Conservation (phyloP, 2,797 vertebrate genomes). For the Pangasius sanitwongsei region DNA sequence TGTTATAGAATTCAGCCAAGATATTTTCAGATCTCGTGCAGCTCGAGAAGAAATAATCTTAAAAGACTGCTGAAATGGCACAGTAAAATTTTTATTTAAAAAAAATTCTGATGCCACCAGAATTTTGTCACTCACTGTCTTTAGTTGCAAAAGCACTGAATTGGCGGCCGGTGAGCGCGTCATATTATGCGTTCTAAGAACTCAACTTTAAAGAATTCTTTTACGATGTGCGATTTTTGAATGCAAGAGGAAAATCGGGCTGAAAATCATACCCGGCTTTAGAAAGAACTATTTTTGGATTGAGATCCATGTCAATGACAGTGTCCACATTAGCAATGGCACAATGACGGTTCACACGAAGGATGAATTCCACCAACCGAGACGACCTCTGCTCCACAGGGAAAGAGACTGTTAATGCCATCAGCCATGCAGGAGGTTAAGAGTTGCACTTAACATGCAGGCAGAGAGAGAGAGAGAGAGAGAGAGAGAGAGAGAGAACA, state of each 20-base stretch:
- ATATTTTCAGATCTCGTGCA: background rate
- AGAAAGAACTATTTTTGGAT: background rate
- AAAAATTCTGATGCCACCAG: background rate
- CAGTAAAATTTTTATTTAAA: too few species aligned
- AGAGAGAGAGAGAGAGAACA: background rate
- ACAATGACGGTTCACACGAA: constrained; percentile 30
- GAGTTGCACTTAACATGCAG: constrained; percentile 48
- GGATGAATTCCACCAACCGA: constrained; percentile 32
- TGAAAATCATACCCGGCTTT: background rate
- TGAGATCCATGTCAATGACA: background rate
- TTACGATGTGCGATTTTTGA: background rate
- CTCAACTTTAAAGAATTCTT: background rate
- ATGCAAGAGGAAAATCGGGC: too few species aligned
- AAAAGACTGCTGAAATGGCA: background rate
- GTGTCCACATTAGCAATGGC: background rate
- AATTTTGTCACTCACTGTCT: background rate
- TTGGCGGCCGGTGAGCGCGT: background rate
- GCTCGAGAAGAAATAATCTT: background rate
- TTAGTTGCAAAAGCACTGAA: background rate
- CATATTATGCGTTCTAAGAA: background rate
- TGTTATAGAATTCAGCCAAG: background rate
- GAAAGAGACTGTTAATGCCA: constrained; percentile 23
- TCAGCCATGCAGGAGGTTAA: constrained; percentile 53
- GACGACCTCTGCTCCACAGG: constrained; percentile 30
- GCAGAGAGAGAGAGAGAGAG: background rate